These are phyloP conservation scores for Oreochromis niloticus DNA, from an alignment of 2,113 vertebrate species.

Conservation along the genomic window DNA sequence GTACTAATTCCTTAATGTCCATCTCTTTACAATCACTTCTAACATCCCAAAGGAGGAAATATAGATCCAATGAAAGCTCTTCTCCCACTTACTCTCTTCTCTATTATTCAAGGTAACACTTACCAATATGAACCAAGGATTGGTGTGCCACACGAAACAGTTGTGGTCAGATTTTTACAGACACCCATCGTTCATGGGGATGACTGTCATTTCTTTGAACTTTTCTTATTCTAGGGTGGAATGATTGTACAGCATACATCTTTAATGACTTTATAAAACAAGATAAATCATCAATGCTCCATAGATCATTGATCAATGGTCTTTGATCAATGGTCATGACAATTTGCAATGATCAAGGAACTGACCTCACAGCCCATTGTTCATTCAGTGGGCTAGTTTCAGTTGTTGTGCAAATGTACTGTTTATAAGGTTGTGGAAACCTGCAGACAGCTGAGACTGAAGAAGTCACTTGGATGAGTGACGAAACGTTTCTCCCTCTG, in stretches of 20 bases:
- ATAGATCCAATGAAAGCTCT: not conserved
- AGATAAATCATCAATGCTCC: not conserved
- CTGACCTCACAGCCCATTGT: not conserved
- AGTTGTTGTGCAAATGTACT: not conserved
- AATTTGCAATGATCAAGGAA: not conserved
- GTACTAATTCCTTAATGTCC: not conserved
- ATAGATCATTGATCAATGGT: not conserved
- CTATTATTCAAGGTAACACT: not conserved
- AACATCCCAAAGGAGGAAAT: not conserved
- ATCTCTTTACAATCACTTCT: not conserved
- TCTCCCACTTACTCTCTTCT: not conserved
- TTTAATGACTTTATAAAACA: not conserved
- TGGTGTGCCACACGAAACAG: not conserved
- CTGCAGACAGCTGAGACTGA: not conserved
- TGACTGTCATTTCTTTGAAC: not conserved
- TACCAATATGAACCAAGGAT: not conserved
- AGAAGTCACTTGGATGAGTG: not conserved
- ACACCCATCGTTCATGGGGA: not conserved
- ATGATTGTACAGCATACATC: not conserved
- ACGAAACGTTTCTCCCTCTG: too few species aligned
- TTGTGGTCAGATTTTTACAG: not conserved
- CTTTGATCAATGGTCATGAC: not conserved
- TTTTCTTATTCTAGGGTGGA: not conserved
- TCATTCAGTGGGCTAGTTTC: not conserved
- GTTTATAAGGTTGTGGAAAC: not conserved